Base-by-base conservation (phyloP, 2,797 vertebrate genomes). In the Hoplostethus mediterraneus region DNA sequence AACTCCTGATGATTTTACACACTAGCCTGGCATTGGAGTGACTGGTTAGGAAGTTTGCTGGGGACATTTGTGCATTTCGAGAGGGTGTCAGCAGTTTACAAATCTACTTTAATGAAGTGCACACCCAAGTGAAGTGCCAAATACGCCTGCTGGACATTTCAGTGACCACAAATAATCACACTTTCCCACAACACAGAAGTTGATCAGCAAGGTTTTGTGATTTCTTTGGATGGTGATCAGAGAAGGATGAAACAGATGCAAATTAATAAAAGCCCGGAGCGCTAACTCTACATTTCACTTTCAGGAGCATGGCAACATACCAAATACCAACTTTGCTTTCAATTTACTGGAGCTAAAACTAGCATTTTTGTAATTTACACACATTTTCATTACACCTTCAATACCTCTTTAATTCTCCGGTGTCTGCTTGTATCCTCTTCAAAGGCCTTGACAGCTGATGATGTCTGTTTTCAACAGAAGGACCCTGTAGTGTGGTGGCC, bases 1-100 rank as follows among this genome's bases (percentile, higher is more conserved):
- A 94, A 94, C 93, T 66, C 25, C 6, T 69, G 73, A 84, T 90
- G 88, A 79, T 88, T 89, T 92, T 88, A 68, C 76, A 72, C 85
- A 79, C 73, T 80, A 85, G 84, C 63, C 79, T 83, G 80, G 87
- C 82, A 82, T 87, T 85, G 48, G 77, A 82, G 58, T 17, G 63
- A 82, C 82, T 77, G 55, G 75, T 75, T 67, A 48, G 73, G 70
- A 77, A 85, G 79, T 90, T 92, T 90, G 70, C 58, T 52, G 80
- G 64, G 83, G 68, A 89, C 75, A 73, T 79, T 89, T 80, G 45
- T 33, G 4, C 57, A 28, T 2, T 10, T 47, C 75, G 28, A 5
- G 9, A 85, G 36, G 4, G 49, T 67, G 76, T 76, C 78, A 84
- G 67, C 65, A 71, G 9, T 86, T 84, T 76, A 36, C 10, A 63